These are phyloP conservation scores for Orchesellides sinensis DNA, from an alignment of 2,888 invertebrate genomes.

Conservation along the genomic window DNA sequence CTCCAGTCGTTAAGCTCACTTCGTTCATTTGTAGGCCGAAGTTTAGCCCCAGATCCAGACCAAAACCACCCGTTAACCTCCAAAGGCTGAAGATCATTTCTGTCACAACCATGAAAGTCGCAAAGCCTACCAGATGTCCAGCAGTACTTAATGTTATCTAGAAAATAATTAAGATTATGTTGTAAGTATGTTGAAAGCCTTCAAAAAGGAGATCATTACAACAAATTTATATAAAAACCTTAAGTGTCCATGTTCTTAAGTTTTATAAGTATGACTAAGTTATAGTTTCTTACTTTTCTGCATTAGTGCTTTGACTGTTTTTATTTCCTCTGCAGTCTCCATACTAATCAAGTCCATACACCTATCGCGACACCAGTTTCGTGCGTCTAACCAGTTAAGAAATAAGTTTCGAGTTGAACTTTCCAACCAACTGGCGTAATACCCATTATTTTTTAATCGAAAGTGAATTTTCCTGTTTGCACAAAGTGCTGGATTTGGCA, in stretches of 20 bases:
- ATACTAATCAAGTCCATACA: constrained; percentile 95
- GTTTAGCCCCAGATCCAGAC: constrained; percentile 92
- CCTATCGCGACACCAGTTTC: constrained; percentile 93
- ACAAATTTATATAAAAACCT: no score
- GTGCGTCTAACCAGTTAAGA: constrained; percentile 92
- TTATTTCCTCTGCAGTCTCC: constrained; percentile 93
- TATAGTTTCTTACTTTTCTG: constrained; percentile 82
- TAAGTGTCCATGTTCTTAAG: no score
- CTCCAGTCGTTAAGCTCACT: constrained; percentile 77
- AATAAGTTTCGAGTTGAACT: constrained; percentile 65
- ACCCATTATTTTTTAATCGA: constrained; percentile 44
- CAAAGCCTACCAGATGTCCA: constrained; percentile 95
- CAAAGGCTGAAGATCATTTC: constrained; percentile 90
- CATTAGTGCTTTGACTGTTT: constrained; percentile 90
- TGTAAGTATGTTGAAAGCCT: not conserved
- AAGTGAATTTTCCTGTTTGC: constrained; percentile 63
- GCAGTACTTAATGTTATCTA: constrained; percentile 81
- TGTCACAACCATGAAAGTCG: constrained; percentile 93
- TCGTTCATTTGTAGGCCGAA: constrained; percentile 84
- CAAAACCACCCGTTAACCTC: constrained; percentile 93
- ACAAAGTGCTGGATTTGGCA: constrained; percentile 67
- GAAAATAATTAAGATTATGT: not conserved
- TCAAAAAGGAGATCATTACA: no score
- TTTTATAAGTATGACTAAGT: no score
- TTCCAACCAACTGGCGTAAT: constrained; percentile 69